Base-by-base conservation (phyloP, 1,140 invertebrate genomes). In the Drosophila teissieri region DNA sequence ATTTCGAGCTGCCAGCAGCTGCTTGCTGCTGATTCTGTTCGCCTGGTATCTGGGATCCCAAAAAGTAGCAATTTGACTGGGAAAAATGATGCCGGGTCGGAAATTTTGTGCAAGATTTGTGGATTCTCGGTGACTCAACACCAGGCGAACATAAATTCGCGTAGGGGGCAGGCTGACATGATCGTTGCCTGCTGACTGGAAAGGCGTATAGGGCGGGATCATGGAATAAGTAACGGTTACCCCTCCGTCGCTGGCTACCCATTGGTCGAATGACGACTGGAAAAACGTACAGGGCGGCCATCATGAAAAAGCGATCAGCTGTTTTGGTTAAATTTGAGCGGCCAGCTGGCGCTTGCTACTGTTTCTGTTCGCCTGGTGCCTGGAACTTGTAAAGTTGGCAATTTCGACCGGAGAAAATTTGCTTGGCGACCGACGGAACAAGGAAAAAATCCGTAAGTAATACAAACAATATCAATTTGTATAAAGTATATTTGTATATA, bases 401-500 rank as follows among this genome's bases (percentile, higher is more conserved):
- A 8, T 31, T 31, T 27, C 27, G 6, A 27, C 6, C 27, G 7
- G 27, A 27, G 27, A 27, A 19, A 19, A 19, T 19, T 19, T 19
- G 19, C 19, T 19, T 19, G 19, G 19, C 19, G 19, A 19, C 19
- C 19, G 19, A 19, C 19, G 19, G 19, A 27, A 6, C 5, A 27
- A 6, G 27, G 6, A 19, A 19, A 27, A 27, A 27, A 31, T 31
- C 7, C 7, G 7, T 31, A 31, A 31, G 8, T 31, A 10, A 46
- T 5, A 2, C 15, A 53, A 34, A 5, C 12, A 15, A 42, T 3
- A 39, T 57, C 6, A 34, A 31, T 73, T 72, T 58, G 57, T 72
- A 24, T 6, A 51, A 42, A 58, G 67, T 73, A 22, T 72, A 73
- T 60, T 73, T 72, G 45, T 73, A 51, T 73, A 73, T 72, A 73